Evolutionary conservation across 2,888 invertebrate species (phyloP).

Genomic region (Tryphoninae sp.): DNA sequence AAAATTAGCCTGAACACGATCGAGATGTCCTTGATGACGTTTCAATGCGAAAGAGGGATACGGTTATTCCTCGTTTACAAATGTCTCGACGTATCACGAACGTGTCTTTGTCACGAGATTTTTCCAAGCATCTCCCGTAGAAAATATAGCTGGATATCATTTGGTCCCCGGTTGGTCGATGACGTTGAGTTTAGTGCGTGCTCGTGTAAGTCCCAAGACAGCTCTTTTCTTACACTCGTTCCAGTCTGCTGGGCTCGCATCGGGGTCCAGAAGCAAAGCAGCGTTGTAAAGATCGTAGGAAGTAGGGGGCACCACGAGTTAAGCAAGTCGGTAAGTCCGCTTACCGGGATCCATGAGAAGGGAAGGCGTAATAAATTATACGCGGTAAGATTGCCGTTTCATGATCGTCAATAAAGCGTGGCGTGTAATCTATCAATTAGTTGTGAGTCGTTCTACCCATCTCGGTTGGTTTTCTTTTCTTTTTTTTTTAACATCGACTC

Average conservation of each 20-base stretch:
- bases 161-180: conserved; percentile 6
- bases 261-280: conserved; percentile 30
- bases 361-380: conserved; percentile 65
- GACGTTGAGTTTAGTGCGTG: conserved; percentile 25
- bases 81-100: too few species aligned
- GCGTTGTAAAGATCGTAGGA: not conserved
- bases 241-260: conserved; percentile 46
- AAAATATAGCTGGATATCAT: not conserved
- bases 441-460: conserved; percentile 62
- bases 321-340: conserved; percentile 46
- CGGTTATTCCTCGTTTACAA: too few species aligned
- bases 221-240: conserved; percentile 48
- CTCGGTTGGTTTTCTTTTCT: conserved; percentile 13
- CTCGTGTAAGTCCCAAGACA: conserved; percentile 29
- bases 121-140: too few species aligned
- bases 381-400: conserved; percentile 62
- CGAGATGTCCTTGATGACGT: too few species aligned
- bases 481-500: conserved; percentile 3
- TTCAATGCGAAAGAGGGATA: too few species aligned
- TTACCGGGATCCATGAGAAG: conserved; percentile 51
- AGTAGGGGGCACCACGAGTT: conserved; percentile 47
- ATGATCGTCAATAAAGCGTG: conserved; percentile 69
- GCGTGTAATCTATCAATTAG: conserved; percentile 72
- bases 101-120: too few species aligned
- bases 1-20: too few species aligned